These are phyloP conservation scores for Premnoplex brunnescens DNA, from an alignment of 2,797 vertebrate species.

Conservation along the genomic window DNA sequence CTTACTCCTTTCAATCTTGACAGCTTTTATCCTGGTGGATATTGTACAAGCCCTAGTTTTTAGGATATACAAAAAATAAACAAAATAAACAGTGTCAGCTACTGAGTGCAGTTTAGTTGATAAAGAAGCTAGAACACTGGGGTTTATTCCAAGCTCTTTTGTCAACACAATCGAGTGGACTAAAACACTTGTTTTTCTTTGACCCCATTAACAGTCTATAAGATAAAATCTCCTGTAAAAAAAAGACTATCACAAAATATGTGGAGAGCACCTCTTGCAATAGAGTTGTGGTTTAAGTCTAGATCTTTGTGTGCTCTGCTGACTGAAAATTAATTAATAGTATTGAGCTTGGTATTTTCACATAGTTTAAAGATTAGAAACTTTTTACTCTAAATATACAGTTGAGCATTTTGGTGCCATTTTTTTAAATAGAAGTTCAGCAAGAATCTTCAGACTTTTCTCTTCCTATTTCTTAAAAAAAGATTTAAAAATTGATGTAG, in stretches of 20 bases:
- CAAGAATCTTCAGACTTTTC: neutral
- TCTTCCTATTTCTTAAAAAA: neutral
- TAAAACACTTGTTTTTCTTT: neutral
- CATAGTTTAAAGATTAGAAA: constrained; percentile 14
- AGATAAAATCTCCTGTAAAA: neutral
- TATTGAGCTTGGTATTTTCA: constrained; percentile 3
- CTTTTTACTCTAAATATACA: neutral
- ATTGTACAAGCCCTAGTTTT: neutral
- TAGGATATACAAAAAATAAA: neutral
- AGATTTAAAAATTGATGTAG: constrained; percentile 26
- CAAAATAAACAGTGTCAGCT: neutral
- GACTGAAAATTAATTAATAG: constrained; percentile 25
- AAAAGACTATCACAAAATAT: neutral
- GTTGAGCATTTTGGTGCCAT: neutral
- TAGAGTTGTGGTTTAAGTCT: neutral
- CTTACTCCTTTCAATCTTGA: neutral
- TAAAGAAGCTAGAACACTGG: neutral
- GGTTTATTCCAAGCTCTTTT: neutral
- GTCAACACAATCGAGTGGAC: neutral
- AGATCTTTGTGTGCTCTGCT: neutral
- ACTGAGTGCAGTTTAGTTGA: neutral
- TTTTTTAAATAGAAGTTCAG: neutral
- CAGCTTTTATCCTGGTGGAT: neutral
- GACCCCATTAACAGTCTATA: neutral
- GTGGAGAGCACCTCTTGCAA: neutral